These are phyloP conservation scores for Anableps anableps DNA, from an alignment of 2,797 vertebrate genomes.

Conservation along the genomic window DNA sequence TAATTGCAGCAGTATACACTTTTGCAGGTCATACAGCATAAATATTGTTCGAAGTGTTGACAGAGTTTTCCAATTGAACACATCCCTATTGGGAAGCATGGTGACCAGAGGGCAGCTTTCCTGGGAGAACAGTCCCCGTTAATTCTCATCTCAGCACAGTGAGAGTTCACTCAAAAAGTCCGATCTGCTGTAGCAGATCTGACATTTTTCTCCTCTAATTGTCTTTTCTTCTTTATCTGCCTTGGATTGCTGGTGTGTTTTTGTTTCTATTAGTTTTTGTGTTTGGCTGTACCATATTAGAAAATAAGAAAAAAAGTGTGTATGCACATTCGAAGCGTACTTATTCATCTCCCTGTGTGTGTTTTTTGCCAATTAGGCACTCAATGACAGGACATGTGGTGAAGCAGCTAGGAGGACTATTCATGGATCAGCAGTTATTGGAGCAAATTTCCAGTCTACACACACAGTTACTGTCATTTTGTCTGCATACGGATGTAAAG, in stretches of 20 bases:
- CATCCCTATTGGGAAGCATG: slow-evolving; percentile 41
- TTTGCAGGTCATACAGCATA: slow-evolving; percentile 13
- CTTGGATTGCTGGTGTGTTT: slow-evolving; percentile 42
- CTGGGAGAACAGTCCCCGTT: slow-evolving; percentile 54
- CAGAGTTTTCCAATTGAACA: slow-evolving; percentile 58
- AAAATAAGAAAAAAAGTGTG: slow-evolving; percentile 20
- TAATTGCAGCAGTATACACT: slow-evolving; percentile 26
- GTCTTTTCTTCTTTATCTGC: slow-evolving; percentile 69
- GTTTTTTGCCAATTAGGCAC: slow-evolving; percentile 79
- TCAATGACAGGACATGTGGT: slow-evolving; percentile 81
- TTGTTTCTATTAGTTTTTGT: slow-evolving; percentile 50
- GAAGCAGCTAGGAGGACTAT: slow-evolving; percentile 75
- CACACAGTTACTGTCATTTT: slow-evolving; percentile 37
- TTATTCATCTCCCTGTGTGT: slow-evolving; percentile 65
- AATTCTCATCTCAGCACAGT: slow-evolving; percentile 71
- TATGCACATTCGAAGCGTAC: slow-evolving; percentile 19
- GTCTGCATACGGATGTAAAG: slow-evolving; percentile 31
- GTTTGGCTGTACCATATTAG: slow-evolving; percentile 26
- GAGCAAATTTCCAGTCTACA: slow-evolving; percentile 66
- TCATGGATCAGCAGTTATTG: slow-evolving; percentile 80
- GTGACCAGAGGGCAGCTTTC: slow-evolving; percentile 60
- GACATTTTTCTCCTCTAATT: slow-evolving; percentile 79
- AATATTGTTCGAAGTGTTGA: slow-evolving; percentile 35
- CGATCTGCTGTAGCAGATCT: slow-evolving; percentile 65
- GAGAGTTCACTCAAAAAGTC: slow-evolving; percentile 62